These are phyloP conservation scores for Mus spretus DNA, from an alignment of 2,797 vertebrate genomes.

Conservation along the genomic window DNA sequence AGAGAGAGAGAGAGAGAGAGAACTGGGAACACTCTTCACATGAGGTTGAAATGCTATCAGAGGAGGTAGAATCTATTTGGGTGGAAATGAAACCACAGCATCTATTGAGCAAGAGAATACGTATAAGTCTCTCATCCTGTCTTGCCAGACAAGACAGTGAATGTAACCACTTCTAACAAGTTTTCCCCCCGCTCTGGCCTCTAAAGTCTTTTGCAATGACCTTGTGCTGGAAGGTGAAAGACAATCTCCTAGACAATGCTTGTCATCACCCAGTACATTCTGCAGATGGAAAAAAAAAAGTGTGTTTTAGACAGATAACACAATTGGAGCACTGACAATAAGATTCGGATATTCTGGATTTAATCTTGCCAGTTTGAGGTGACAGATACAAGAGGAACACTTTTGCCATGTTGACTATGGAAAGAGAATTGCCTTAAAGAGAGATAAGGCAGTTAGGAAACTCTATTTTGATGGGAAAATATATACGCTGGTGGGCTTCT, in stretches of 20 bases:
- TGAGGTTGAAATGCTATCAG: neutral
- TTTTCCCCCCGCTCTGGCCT: neutral
- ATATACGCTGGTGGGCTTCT: neutral
- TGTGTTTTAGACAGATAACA: constrained; percentile 21
- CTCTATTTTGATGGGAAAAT: neutral
- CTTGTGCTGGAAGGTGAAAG: neutral
- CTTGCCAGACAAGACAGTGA: rapidly evolving
- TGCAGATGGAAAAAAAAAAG: neutral
- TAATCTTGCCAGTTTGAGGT: neutral
- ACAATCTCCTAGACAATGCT: neutral
- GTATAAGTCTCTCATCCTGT: neutral
- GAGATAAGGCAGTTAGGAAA: neutral
- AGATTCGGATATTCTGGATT: neutral
- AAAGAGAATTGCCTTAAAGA: neutral
- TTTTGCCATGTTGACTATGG: neutral
- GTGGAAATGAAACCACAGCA: neutral
- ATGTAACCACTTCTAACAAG: neutral
- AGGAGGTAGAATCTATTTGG: neutral
- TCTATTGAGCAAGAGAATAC: neutral
- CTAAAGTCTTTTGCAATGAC: neutral
- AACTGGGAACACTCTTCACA: neutral
- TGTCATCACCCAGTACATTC: neutral
- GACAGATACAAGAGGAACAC: neutral
- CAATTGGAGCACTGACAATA: neutral
- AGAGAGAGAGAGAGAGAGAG: neutral